These are phyloP conservation scores for Pelagia noctiluca DNA, from an alignment of 30 jellyfish, hydroid and myxozoan species.

Conservation along the genomic window DNA sequence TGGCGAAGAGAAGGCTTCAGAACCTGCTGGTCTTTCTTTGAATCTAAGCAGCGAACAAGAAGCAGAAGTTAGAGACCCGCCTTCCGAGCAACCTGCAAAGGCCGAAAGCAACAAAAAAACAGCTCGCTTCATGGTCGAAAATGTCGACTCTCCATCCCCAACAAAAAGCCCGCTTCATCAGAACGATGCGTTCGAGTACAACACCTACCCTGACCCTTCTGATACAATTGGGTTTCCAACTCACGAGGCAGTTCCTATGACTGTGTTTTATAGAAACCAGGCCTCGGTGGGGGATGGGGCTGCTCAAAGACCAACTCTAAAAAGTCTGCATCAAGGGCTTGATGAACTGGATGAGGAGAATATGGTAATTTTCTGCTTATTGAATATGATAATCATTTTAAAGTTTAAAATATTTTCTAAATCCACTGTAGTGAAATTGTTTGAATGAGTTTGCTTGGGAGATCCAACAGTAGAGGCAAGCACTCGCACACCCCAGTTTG, in stretches of 20 bases:
- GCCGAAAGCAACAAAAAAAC: constrained; percentile 11
- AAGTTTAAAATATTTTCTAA: no score
- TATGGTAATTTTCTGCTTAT: constrained; percentile 8
- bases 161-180: not conserved
- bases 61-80: not conserved
- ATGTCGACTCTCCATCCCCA: constrained; percentile 70
- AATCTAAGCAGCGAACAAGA: not conserved
- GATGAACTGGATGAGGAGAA: constrained; percentile 75
- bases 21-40: constrained; percentile 15
- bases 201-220: constrained; percentile 44
- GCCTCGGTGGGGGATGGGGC: constrained; percentile 73
- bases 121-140: constrained; percentile 78
- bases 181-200: constrained; percentile 32
- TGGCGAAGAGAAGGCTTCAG: not conserved
- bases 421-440: no score
- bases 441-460: no score
- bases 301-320: constrained; percentile 87
- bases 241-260: constrained; percentile 94
- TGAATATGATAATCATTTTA: no score
- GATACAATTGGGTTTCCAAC: constrained; percentile 83
- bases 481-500: no score
- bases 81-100: constrained; percentile 11
- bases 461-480: no score
- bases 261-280: constrained; percentile 84
- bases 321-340: constrained; percentile 80